phyloP scores from a whole-genome alignment of 2,888 invertebrate species.

The Cordilura impudica region DNA sequence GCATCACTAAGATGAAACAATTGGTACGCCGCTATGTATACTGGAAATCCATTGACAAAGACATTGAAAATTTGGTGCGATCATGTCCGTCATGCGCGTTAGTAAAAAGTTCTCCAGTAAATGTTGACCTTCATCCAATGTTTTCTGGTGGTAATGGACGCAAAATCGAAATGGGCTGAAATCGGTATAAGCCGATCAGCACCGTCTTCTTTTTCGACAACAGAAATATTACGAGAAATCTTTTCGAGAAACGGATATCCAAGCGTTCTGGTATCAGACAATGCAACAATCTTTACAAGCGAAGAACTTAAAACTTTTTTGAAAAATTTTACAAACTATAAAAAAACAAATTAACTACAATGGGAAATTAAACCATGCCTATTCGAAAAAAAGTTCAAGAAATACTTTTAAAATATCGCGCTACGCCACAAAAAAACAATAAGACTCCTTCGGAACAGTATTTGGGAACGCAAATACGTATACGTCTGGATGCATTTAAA shows the following conservation, averaged over 20 bases:
- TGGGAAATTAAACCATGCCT: constrained; percentile 68
- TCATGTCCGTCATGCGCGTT: constrained; percentile 63
- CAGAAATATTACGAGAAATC: constrained; percentile 43
- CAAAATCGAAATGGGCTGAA: constrained; percentile 46
- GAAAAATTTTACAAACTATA: constrained; percentile 24
- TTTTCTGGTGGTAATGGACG: constrained; percentile 16
- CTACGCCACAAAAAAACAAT: constrained; percentile 38
- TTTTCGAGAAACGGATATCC: constrained; percentile 50
- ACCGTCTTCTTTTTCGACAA: constrained; percentile 43
- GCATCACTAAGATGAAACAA: constrained; percentile 68
- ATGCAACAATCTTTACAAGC: constrained; percentile 33
- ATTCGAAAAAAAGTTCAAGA: constrained; percentile 15
- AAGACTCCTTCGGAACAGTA: constrained; percentile 53
- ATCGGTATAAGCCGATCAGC: constrained; percentile 6
- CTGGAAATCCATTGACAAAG: constrained; percentile 67
- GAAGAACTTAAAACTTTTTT: constrained; percentile 47
- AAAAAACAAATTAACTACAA: constrained; percentile 31
- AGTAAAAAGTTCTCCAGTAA: constrained; percentile 1
- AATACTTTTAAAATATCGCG: constrained; percentile 37
- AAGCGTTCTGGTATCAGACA: constrained; percentile 55
- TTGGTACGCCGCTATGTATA: constrained; percentile 66
- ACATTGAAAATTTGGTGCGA: constrained; percentile 66
- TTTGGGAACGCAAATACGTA: constrained; percentile 23
- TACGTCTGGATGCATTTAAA: background rate
- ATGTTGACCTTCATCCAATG: constrained; percentile 27